These are phyloP conservation scores for Ammospiza nelsoni DNA, from an alignment of 2,113 vertebrate genomes.

Conservation along the genomic window DNA sequence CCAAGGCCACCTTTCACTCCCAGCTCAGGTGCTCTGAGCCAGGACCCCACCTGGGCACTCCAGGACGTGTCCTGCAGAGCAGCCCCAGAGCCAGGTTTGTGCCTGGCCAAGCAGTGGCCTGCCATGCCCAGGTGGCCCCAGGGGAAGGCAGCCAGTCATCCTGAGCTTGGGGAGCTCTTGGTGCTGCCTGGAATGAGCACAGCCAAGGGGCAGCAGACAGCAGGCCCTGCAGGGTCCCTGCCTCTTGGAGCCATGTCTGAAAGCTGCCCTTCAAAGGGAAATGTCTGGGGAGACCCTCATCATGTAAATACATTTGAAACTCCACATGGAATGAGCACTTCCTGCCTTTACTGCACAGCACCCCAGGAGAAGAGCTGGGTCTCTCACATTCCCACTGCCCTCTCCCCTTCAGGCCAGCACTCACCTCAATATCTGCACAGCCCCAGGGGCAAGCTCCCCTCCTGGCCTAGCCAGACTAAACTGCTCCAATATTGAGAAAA, in stretches of 20 bases:
- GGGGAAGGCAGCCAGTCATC: neutral
- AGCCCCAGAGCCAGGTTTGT: neutral
- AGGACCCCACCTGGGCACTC: neutral
- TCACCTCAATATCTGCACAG: neutral
- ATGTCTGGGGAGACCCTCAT: neutral
- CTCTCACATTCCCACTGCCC: neutral
- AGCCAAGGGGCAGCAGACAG: neutral
- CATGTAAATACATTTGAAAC: neutral
- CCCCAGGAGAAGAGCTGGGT: fast-evolving
- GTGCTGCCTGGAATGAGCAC: neutral
- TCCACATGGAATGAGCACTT: neutral
- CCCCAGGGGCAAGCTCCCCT: neutral
- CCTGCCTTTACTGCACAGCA: neutral
- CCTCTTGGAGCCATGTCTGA: neutral
- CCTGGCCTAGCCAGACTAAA: neutral
- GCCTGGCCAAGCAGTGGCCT: fast-evolving
- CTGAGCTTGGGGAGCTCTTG: fast-evolving
- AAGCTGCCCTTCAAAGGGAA: neutral
- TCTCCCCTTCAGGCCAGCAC: neutral
- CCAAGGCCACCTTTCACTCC: fast-evolving
- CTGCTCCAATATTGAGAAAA: neutral
- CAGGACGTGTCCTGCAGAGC: neutral
- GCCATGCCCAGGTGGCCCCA: fast-evolving
- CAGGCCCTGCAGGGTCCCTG: neutral
- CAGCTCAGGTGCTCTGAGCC: neutral